Evolutionary conservation across 2,113 vertebrate genomes (phyloP).

Genomic region (Amazona guildingii): DNA sequence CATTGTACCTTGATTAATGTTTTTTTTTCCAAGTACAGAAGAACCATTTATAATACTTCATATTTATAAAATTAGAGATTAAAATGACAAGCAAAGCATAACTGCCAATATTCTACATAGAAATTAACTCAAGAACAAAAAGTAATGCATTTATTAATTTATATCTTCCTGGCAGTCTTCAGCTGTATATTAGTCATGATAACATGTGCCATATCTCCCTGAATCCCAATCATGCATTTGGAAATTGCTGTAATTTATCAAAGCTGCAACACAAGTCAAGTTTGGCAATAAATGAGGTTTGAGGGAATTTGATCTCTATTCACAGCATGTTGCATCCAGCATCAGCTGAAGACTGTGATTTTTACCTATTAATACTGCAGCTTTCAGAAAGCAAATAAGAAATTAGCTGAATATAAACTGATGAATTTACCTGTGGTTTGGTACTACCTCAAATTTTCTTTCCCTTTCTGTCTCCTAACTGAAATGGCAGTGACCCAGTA

Average conservation of each 20-base stretch:
- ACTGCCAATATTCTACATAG: background rate
- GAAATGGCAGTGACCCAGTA: background rate
- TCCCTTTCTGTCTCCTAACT: background rate
- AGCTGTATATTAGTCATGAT: background rate
- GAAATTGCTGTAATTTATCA: conserved; percentile 54
- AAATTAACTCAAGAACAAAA: background rate
- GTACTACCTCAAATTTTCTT: background rate
- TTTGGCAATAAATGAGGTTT: conserved; percentile 4
- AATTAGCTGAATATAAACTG: background rate
- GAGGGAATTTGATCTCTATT: background rate
- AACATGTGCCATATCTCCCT: background rate
- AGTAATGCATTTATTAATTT: background rate
- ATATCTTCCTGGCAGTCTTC: background rate
- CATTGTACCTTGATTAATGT: background rate
- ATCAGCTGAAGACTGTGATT: background rate
- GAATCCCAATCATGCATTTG: background rate
- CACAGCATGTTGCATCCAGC: background rate
- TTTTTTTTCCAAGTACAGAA: background rate
- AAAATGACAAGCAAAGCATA: conserved; percentile 5
- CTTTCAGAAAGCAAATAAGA: background rate
- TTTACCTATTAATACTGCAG: background rate
- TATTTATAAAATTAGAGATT: conserved; percentile 23
- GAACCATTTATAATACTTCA: conserved; percentile 29
- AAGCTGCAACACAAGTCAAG: background rate
- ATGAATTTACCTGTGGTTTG: background rate